These are phyloP conservation scores for Microcebus ravelobensis DNA, from an alignment of 2,113 vertebrate genomes.

Conservation along the genomic window DNA sequence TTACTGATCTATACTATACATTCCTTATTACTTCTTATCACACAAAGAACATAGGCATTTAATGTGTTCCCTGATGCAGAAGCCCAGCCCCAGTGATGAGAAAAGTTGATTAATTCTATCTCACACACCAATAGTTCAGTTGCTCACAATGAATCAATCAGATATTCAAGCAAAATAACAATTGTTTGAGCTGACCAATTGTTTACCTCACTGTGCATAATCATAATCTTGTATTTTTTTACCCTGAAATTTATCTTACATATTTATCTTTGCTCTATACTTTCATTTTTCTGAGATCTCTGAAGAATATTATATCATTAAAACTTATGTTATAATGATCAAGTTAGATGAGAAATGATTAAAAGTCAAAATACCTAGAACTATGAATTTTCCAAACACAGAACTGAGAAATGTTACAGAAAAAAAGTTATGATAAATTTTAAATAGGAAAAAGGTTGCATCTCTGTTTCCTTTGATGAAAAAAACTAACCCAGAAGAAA, in stretches of 20 bases:
- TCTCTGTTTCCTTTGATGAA: not conserved
- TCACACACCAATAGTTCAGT: not conserved
- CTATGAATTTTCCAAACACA: not conserved
- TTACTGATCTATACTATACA: not conserved
- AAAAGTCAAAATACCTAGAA: not conserved
- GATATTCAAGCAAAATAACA: not conserved
- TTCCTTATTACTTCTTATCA: not conserved
- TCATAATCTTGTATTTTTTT: not conserved
- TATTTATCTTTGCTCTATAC: not conserved
- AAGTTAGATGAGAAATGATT: not conserved
- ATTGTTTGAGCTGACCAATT: not conserved
- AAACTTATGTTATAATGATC: not conserved
- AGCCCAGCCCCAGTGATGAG: not conserved
- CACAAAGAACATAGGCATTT: not conserved
- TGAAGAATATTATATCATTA: not conserved
- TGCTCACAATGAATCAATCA: not conserved
- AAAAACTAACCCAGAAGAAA: not conserved
- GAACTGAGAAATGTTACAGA: conserved; percentile 15
- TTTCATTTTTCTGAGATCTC: conserved; percentile 37
- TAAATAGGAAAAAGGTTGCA: conserved; percentile 14
- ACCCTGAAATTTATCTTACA: not conserved
- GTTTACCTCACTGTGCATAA: not conserved
- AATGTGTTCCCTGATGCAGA: not conserved
- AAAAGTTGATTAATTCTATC: not conserved
- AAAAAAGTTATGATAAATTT: conserved; percentile 32